phyloP scores from a whole-genome alignment of 2,113 vertebrate genomes.

The Jaculus jaculus region DNA sequence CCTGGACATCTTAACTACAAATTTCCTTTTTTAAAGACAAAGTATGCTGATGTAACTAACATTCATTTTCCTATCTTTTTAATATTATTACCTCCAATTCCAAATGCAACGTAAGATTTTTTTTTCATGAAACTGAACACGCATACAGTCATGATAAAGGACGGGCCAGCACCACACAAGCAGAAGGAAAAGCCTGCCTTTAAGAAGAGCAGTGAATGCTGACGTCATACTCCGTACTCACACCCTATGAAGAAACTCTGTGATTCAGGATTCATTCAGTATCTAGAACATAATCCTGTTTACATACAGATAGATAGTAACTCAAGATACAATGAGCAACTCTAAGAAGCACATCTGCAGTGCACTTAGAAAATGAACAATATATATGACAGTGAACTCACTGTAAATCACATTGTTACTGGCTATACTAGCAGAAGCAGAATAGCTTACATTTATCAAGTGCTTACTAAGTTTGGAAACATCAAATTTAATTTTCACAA shows the following conservation, averaged over 20 bases:
- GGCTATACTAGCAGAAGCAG: background rate
- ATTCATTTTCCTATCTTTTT: too few relatives aligned
- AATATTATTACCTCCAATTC: background rate
- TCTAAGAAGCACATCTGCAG: background rate
- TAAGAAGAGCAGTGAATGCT: background rate
- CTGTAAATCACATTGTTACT: background rate
- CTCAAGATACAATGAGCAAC: background rate
- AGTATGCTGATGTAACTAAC: too few relatives aligned
- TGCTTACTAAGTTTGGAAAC: background rate
- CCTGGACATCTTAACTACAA: background rate
- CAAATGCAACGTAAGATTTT: background rate
- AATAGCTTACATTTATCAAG: background rate
- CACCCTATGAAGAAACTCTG: too few relatives aligned
- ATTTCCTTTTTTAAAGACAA: too few relatives aligned
- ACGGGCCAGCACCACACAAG: background rate
- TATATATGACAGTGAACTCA: background rate
- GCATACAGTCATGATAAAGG: background rate
- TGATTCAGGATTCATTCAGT: background rate
- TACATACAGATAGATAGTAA: background rate
- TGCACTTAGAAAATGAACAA: background rate
- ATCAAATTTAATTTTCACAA: background rate
- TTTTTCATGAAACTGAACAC: background rate
- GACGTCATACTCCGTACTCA: background rate
- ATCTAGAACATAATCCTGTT: background rate
- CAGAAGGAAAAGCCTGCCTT: background rate